Percentiles rank a stretch among this genome's conserved stretches.
phyloP scores from a whole-genome alignment of 2,888 invertebrate species.

The Eilema sororculum region DNA sequence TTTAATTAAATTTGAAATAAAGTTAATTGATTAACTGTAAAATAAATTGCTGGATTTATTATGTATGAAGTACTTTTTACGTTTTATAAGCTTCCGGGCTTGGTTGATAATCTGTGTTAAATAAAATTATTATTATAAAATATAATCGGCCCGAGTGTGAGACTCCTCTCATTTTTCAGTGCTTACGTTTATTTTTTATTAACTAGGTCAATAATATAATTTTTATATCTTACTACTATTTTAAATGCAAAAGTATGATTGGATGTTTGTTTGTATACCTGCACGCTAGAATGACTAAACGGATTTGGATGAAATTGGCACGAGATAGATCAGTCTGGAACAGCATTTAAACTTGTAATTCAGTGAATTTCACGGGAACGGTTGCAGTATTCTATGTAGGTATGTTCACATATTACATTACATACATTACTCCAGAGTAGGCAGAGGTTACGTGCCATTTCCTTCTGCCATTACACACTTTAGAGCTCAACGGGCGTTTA shows the following conservation, averaged over 20 bases:
- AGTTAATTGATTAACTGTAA: conserved; percentile 25
- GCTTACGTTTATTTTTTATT: neutral
- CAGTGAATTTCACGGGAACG: neutral
- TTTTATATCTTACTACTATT: neutral
- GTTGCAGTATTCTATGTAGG: no score
- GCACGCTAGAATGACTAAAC: no score
- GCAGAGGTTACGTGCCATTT: neutral
- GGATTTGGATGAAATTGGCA: no score
- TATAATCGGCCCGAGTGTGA: no score
- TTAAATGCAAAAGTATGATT: no score
- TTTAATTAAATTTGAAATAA: conserved; percentile 30
- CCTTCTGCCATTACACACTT: neutral
- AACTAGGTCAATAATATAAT: neutral
- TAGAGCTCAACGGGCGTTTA: neutral
- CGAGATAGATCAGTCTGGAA: no score
- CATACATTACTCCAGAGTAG: neutral
- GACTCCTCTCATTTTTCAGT: neutral
- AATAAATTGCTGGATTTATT: neutral
- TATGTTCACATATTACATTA: neutral
- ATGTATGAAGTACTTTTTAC: neutral
- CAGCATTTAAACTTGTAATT: no score
- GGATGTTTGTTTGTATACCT: no score
- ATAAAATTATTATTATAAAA: no score
- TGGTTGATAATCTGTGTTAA: neutral
- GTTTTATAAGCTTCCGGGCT: conserved; percentile 6